A percentile compares a stretch with the other conserved stretches of the same genome.
phyloP scores from a whole-genome alignment of 2,888 invertebrate genomes.

The Alloplasta piceator region DNA sequence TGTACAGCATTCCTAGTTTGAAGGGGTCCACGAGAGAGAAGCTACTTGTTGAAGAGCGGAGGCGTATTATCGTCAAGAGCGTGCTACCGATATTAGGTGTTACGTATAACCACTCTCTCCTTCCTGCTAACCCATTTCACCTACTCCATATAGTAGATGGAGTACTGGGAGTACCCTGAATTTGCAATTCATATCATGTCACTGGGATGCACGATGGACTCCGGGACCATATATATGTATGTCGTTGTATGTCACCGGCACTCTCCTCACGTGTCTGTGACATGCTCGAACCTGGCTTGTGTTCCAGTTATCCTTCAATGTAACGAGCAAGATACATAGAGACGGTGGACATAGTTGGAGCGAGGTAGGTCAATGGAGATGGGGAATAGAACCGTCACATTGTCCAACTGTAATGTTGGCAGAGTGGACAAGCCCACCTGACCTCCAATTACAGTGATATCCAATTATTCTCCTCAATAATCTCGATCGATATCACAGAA shows the following conservation, averaged over 20 bases:
- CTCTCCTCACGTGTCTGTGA: conserved; percentile 61
- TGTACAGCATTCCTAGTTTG: conserved; percentile 50
- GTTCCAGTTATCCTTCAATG: conserved; percentile 28
- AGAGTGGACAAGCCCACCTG: background rate
- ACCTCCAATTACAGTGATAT: background rate
- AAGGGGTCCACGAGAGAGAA: conserved; percentile 57
- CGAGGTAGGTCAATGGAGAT: conserved; percentile 19
- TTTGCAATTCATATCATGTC: conserved; percentile 78
- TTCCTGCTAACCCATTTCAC: conserved; percentile 1
- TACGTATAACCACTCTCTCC: conserved; percentile 56
- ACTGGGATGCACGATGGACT: conserved; percentile 74
- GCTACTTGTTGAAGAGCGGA: conserved; percentile 71
- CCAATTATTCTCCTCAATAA: conserved; percentile 52
- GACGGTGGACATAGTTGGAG: background rate
- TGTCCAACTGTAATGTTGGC: conserved; percentile 1
- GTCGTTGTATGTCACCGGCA: conserved; percentile 66
- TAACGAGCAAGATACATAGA: conserved; percentile 34
- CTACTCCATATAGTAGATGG: background rate
- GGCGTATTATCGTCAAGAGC: conserved; percentile 60
- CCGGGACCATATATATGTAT: conserved; percentile 58
- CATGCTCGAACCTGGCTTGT: conserved; percentile 4
- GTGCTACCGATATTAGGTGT: conserved; percentile 71
- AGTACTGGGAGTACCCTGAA: conserved; percentile 55
- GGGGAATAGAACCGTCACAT: conserved; percentile 4
- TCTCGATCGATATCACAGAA: conserved; percentile 36